These are phyloP conservation scores for Aleiodes sp. DNA, from an alignment of 1,140 invertebrate genomes.

Conservation along the genomic window DNA sequence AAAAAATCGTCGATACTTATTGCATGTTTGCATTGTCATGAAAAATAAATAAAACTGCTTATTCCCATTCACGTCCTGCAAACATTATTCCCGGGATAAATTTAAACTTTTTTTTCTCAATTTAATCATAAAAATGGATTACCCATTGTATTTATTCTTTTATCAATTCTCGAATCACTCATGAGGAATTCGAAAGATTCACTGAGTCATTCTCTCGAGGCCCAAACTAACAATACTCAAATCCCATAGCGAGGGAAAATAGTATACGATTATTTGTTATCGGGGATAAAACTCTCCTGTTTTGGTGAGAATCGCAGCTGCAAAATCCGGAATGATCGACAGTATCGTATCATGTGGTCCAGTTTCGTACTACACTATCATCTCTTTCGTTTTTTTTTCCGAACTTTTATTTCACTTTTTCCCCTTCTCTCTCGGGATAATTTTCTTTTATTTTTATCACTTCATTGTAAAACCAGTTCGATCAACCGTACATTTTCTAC, in stretches of 20 bases:
- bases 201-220: slow-evolving; percentile 19
- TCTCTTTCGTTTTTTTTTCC: slow-evolving; percentile 3
- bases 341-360: slow-evolving; percentile 13
- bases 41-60: too few relatives aligned
- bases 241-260: slow-evolving; percentile 6
- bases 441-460: slow-evolving; percentile 6
- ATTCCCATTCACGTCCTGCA: too few relatives aligned
- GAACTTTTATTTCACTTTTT: not conserved
- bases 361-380: slow-evolving; percentile 12
- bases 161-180: slow-evolving; percentile 1
- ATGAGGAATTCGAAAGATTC: slow-evolving; percentile 13
- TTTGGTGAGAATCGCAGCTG: slow-evolving; percentile 1
- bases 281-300: not conserved
- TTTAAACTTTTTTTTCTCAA: not conserved
- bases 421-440: not conserved
- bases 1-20: too few relatives aligned
- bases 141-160: not conserved
- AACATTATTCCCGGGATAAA: too few relatives aligned
- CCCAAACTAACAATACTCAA: not conserved
- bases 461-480: slow-evolving; percentile 10
- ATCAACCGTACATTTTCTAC: not conserved
- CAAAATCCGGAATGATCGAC: slow-evolving; percentile 14
- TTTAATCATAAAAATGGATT: slow-evolving; percentile 15
- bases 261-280: slow-evolving; percentile 9
- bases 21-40: too few relatives aligned